These are phyloP conservation scores for Eulemur mongoz DNA, from an alignment of 2,797 vertebrate genomes.

Conservation along the genomic window DNA sequence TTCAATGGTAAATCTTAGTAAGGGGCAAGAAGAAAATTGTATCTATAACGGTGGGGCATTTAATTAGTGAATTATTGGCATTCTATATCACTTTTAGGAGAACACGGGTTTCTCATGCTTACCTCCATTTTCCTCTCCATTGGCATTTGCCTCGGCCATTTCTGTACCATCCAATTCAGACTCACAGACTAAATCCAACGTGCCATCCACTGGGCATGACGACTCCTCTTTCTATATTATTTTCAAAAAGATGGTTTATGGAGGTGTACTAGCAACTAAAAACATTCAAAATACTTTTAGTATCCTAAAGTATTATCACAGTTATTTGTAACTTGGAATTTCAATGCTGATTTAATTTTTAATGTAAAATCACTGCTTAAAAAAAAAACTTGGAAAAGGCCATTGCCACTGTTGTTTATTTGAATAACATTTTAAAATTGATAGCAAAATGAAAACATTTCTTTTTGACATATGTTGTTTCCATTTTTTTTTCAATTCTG, in stretches of 20 bases:
- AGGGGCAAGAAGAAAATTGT: not conserved
- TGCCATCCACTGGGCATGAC: constrained; percentile 85
- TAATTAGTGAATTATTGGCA: not conserved
- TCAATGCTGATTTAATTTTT: constrained; percentile 58
- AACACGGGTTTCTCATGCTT: constrained; percentile 42
- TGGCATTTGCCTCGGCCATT: constrained; percentile 88
- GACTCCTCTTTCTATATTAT: constrained; percentile 88
- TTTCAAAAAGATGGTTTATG: constrained; percentile 70
- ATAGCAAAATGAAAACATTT: not conserved
- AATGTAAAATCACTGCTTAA: constrained; percentile 29
- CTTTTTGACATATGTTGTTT: not conserved
- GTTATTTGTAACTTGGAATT: constrained; percentile 56
- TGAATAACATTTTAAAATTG: not conserved
- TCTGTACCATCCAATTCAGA: constrained; percentile 89
- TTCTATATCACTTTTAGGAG: not conserved
- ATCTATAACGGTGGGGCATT: not conserved
- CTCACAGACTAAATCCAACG: constrained; percentile 89
- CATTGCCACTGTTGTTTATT: not conserved
- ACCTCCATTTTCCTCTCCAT: constrained; percentile 89
- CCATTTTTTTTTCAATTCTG: not conserved
- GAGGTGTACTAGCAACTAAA: constrained; percentile 65
- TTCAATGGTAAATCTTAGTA: not conserved
- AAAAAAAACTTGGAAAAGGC: constrained; percentile 34
- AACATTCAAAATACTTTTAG: constrained; percentile 68
- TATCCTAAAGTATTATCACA: constrained; percentile 69